phyloP scores from a whole-genome alignment of 2,888 invertebrate genomes.

The Rhorus exstirpatorius region DNA sequence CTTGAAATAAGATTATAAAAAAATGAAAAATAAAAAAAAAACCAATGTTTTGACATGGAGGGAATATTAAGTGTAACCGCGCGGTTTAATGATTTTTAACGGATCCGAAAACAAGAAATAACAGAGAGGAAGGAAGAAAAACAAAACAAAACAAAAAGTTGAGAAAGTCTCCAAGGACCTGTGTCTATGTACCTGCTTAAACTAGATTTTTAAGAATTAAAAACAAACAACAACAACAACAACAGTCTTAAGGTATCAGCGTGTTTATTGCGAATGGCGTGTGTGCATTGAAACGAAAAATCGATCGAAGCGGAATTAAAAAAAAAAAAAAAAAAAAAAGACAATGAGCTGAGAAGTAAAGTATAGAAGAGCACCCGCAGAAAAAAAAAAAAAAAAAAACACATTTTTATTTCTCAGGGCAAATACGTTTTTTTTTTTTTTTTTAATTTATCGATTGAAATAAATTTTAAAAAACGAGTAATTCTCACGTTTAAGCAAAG shows the following conservation, averaged over 20 bases:
- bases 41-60: slow-evolving; percentile 41
- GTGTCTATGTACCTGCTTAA: slow-evolving; percentile 75
- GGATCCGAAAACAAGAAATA: slow-evolving; percentile 32
- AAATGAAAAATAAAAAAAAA: slow-evolving; percentile 6
- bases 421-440: too few species aligned
- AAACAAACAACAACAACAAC: too few species aligned
- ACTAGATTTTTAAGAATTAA: slow-evolving; percentile 71
- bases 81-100: slow-evolving; percentile 61
- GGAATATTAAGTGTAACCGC: slow-evolving; percentile 33
- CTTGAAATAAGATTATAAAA: slow-evolving; percentile 32
- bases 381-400: background rate
- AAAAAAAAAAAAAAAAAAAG: background rate
- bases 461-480: too few species aligned
- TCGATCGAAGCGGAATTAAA: background rate
- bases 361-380: background rate
- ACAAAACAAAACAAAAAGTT: slow-evolving; percentile 16
- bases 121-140: slow-evolving; percentile 3
- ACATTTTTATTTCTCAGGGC: too few species aligned
- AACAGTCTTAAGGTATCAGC: slow-evolving; percentile 22
- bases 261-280: slow-evolving; percentile 32
- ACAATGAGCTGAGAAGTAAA: background rate
- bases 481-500: too few species aligned
- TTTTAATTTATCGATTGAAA: too few species aligned
- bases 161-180: slow-evolving; percentile 70
- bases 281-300: slow-evolving; percentile 7